Conservation (phyloP, 2,888 invertebrate genomes). For the Heliconius ismenius region DNA sequence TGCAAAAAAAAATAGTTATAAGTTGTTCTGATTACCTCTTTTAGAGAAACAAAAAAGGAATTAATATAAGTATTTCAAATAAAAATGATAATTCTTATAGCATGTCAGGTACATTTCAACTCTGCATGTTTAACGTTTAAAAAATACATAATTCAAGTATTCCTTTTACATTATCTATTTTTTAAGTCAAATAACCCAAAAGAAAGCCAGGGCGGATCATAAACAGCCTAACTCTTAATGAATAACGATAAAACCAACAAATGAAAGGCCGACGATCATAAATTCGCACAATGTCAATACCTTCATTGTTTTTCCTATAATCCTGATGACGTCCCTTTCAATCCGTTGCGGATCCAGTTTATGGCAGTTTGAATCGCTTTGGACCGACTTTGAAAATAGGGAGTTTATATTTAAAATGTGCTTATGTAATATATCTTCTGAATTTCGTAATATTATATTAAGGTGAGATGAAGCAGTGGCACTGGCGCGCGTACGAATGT, state of each 20-base stretch:
- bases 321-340: conserved; percentile 26
- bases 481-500: too few relatives aligned
- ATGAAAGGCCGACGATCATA: conserved; percentile 24
- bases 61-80: too few relatives aligned
- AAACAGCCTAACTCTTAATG: conserved; percentile 23
- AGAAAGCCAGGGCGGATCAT: neutral
- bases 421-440: neutral
- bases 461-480: too few relatives aligned
- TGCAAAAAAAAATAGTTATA: too few relatives aligned
- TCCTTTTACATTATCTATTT: neutral
- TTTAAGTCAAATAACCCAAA: conserved; percentile 3
- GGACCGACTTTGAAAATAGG: neutral
- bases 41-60: too few relatives aligned
- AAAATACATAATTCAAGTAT: neutral
- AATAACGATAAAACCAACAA: conserved; percentile 28
- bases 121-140: too few relatives aligned
- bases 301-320: conserved; percentile 55
- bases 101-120: neutral
- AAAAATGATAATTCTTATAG: too few relatives aligned
- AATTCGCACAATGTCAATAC: conserved; percentile 46
- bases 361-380: conserved; percentile 13
- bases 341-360: conserved; percentile 17
- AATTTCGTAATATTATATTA: too few relatives aligned
- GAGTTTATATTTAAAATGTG: neutral
- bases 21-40: too few relatives aligned